Base-by-base conservation (phyloP, 2,888 invertebrate species). In the Cheiracanthium punctorium region DNA sequence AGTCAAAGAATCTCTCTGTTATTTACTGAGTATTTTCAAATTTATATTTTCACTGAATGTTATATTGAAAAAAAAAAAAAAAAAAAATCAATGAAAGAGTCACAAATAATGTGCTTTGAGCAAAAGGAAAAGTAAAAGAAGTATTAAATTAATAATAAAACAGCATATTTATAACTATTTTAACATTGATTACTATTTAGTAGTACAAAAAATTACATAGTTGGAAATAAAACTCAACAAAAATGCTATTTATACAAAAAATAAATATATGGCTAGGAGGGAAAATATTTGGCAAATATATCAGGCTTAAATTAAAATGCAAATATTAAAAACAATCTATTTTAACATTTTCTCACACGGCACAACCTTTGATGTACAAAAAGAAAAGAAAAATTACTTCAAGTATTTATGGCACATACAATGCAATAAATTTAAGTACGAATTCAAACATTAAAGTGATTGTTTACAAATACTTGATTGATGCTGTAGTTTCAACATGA, bases 361-460 rank as follows among this genome's bases (percentile, higher is more conserved):
- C 48, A 48, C 48, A 12, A 48, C 8, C 48, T 48, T 48, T 48
- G 17, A 17, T 17, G 17, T 48, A n/a, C 48, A 48, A 48, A 12
- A 14, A 48, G 7, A 48, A 48, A 12, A 48, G 17, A 17, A 17
- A 12, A 2, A 2, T 14, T 48, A 14, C 17, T 17, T 17, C 5
- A 48, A 48, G 48, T 48, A 58, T 4, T 37, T 58, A 58, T 58
- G 58, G 58, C 58, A 58, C 58, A 58, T 24, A 58, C 58, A 58
- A 24, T 58, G 58, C 58, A 58, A 58, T 58, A 24, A 58, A 58
- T 58, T 58, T 58, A 58, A 37, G 12, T 10, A 58, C 24, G 24
- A 58, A 58, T 20, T 24, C 4, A 58, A 58, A 58, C 8, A 24
- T 24, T 2, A 24, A 24, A 58, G 1, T 10, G 2, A 58, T 24